phyloP scores from a whole-genome alignment of 2,888 invertebrate genomes.

The Imbricaverruca yamaguchii region DNA sequence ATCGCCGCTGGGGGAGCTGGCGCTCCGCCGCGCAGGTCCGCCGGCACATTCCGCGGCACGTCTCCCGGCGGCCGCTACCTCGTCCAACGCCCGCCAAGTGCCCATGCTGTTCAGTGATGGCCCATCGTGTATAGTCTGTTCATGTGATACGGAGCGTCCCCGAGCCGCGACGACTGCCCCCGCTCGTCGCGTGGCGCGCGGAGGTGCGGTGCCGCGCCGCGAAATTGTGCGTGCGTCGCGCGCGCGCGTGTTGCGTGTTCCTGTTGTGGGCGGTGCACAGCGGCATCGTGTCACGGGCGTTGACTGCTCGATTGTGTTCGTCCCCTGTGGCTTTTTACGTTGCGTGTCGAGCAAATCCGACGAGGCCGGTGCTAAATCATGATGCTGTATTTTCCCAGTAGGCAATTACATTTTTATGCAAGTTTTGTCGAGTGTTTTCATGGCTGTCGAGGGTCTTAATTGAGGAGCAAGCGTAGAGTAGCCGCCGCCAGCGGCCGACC shows the following conservation, averaged over 20 bases:
- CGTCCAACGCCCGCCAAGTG: not conserved
- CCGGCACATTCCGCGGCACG: not conserved
- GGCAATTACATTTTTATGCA: slow-evolving; percentile 9
- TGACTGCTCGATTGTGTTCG: not conserved
- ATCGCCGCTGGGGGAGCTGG: not conserved
- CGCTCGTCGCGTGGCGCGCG: no score
- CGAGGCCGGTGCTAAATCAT: not conserved
- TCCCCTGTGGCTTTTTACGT: not conserved
- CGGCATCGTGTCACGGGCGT: not conserved
- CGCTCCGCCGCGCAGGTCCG: not conserved
- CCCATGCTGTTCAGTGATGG: not conserved
- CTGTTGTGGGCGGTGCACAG: not conserved
- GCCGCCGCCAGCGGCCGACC: no score
- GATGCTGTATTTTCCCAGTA: slow-evolving; percentile 11
- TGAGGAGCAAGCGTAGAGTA: no score
- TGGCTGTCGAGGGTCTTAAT: no score
- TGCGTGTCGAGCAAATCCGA: not conserved
- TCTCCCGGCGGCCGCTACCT: not conserved
- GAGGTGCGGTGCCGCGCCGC: not conserved
- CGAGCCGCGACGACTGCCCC: no score
- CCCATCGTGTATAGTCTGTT: not conserved
- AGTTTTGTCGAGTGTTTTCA: not conserved
- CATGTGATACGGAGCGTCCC: not conserved
- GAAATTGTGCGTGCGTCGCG: not conserved
- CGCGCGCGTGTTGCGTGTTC: not conserved